Conservation (phyloP, 2,888 invertebrate species). For the Yponomeuta sedellus region DNA sequence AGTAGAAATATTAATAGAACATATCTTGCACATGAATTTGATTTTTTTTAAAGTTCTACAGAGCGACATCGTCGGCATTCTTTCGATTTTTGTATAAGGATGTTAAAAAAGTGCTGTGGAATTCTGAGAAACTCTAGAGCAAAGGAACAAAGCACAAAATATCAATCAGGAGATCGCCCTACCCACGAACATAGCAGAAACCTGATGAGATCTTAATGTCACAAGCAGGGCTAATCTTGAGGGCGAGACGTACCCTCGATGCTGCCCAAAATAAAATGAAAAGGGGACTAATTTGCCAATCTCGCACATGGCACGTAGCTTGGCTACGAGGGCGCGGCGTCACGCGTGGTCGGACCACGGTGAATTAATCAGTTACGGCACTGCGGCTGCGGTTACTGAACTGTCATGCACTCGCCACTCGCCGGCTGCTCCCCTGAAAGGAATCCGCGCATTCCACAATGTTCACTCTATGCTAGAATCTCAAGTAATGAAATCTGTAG, state of each 20-base stretch:
- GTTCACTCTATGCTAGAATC: not conserved
- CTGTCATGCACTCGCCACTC: conserved; percentile 2
- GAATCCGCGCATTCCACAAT: not conserved
- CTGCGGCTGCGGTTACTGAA: conserved; percentile 6
- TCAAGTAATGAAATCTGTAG: no score
- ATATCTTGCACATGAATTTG: no score
- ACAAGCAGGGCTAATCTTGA: not conserved
- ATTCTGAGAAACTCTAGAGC: no score
- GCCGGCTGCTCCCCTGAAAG: not conserved
- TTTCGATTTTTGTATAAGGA: no score
- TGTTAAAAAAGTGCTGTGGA: no score
- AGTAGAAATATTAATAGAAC: no score
- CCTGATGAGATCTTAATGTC: not conserved
- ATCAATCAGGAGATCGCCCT: no score
- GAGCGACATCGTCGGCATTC: no score
- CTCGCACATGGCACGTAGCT: not conserved
- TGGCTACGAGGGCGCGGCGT: conserved; percentile 16
- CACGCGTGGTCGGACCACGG: conserved; percentile 19
- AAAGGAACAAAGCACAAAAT: no score
- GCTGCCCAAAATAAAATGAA: not conserved
- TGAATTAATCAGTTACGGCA: conserved; percentile 33
- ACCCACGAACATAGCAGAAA: not conserved
- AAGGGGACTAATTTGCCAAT: not conserved
- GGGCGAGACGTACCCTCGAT: not conserved
- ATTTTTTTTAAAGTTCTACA: no score